A percentile compares a stretch with the other conserved stretches of the same genome.
These are phyloP conservation scores for Eupsittula cactorum DNA, from an alignment of 2,113 vertebrate genomes.

Conservation along the genomic window DNA sequence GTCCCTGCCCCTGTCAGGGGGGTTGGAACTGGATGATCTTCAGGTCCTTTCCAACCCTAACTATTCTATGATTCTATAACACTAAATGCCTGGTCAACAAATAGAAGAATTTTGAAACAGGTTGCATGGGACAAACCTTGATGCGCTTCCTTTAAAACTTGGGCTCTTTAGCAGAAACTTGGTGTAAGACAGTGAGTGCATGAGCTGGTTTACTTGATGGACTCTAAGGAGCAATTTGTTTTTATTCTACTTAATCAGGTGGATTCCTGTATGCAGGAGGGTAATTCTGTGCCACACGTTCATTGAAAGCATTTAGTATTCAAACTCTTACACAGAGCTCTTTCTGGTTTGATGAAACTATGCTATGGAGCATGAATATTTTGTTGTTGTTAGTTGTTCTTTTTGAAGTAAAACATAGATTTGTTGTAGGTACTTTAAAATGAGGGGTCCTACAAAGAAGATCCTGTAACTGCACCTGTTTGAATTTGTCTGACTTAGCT, in stretches of 20 bases:
- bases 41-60: too few relatives aligned
- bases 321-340: background rate
- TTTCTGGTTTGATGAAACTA: background rate
- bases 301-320: background rate
- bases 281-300: background rate
- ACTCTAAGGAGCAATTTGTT: background rate
- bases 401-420: background rate
- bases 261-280: background rate
- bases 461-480: background rate
- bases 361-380: background rate
- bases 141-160: background rate
- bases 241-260: background rate
- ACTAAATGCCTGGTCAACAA: background rate
- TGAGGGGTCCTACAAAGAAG: background rate
- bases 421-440: background rate
- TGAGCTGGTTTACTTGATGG: background rate
- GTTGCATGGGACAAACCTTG: background rate
- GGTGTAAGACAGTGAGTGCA: background rate
- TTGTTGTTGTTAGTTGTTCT: background rate
- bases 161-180: background rate
- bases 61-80: too few relatives aligned
- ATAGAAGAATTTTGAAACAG: background rate
- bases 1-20: too few relatives aligned
- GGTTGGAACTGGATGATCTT: too few relatives aligned
- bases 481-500: background rate